Evolutionary conservation across 1,140 invertebrate genomes (phyloP), one percentile per base, ranked within the genome.

Genomic region (Harlomillsia oculata): DNA sequence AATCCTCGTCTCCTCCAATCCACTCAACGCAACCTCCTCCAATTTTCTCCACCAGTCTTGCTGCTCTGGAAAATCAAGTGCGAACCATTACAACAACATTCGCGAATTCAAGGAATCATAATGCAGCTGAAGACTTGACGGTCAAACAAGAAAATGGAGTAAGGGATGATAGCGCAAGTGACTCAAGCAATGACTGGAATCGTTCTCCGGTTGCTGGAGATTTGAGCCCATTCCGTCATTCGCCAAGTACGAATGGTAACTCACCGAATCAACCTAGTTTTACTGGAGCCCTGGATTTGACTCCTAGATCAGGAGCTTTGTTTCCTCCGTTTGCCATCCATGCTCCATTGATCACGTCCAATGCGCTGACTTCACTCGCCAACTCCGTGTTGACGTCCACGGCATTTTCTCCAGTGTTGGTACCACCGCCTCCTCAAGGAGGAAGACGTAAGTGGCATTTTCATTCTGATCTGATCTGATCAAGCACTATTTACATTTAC

Each of bases 361-460:
- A 76, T 34, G 83, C 82, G 18, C 76, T 84, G 66, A 83, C 84
- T 53, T 84, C 85, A 63, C 77, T 86, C 65, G 81, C 82, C 16
- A 82, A 83, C 25, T 86, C 85, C 40, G 83, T 85, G 52, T 77
- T 84, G 64, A 81, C 83, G 56, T 83, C 85, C 56, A 60, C 66
- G 44, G 76, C 75, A 4, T 89, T 87, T 78, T 88, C 83, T 76
- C 85, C 84, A 64, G 79, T 87, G 65, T 83, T 83, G 69, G 82
- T 82, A 70, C 81, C 82, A 65, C 83, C 78, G 72, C n/a, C n/a
- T n/a, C n/a, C n/a, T n/a, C 83, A 82, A 75, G 79, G 81, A 81
- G 83, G 83, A 83, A 82, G 54, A 36, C 16, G 25, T 32, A 32
- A 32, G 40, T 53, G 18, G 29, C 53, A 53, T 14, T 54, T 34